Evolutionary conservation across 2,113 vertebrate genomes (phyloP).

Genomic region (Anolis sagrei): DNA sequence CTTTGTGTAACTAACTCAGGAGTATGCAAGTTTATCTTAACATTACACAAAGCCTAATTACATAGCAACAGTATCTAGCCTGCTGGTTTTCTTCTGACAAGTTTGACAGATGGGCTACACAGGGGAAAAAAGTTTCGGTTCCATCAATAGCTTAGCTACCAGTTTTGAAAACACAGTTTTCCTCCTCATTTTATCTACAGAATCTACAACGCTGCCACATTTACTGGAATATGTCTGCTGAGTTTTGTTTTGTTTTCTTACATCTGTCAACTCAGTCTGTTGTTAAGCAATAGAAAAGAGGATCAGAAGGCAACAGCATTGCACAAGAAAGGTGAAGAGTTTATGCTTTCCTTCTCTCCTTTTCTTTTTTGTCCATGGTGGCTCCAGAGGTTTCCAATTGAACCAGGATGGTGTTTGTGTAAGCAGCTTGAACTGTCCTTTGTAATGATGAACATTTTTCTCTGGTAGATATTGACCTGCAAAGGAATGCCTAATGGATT

Average conservation of each 20-base stretch:
- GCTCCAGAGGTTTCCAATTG: conserved; percentile 40
- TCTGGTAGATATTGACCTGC: conserved; percentile 30
- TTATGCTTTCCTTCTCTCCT: conserved; percentile 28
- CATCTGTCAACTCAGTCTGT: conserved; percentile 48
- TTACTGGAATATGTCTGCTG: conserved; percentile 8
- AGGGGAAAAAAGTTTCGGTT: conserved; percentile 43
- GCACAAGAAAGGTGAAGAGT: conserved; percentile 56
- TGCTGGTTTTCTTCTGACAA: conserved; percentile 63
- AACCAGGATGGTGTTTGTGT: conserved; percentile 15
- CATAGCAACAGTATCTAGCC: conserved; percentile 67
- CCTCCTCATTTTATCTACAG: neutral
- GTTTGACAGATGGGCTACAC: conserved; percentile 58
- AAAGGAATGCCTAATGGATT: conserved; percentile 29
- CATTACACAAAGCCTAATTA: conserved; percentile 52
- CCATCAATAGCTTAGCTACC: conserved; percentile 32
- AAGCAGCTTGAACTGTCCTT: conserved; percentile 8
- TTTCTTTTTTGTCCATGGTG: neutral
- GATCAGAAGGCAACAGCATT: conserved; percentile 56
- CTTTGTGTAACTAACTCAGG: conserved; percentile 34
- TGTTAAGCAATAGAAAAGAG: conserved; percentile 55
- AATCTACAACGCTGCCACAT: conserved; percentile 20
- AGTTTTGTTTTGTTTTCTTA: conserved; percentile 41
- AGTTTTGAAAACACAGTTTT: conserved; percentile 26
- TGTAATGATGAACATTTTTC: neutral
- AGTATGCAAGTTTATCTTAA: conserved; percentile 58